These are phyloP conservation scores for Erpetoichthys calabaricus DNA, from an alignment of 2,797 vertebrate species.

Conservation along the genomic window DNA sequence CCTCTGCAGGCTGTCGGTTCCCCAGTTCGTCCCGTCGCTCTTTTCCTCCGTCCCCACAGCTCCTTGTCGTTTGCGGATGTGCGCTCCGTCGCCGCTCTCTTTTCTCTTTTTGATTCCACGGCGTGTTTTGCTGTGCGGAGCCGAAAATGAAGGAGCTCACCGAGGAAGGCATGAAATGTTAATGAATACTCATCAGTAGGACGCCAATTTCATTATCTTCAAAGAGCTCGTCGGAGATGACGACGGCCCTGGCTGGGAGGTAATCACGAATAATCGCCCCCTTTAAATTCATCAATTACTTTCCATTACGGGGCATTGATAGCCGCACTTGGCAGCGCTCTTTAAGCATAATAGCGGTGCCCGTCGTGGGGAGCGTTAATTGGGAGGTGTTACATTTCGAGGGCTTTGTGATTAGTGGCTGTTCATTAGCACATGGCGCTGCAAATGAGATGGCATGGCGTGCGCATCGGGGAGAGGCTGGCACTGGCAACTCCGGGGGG, in stretches of 20 bases:
- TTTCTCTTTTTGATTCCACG: conserved; percentile 38
- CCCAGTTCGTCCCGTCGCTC: conserved; percentile 12
- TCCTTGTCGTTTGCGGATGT: conserved; percentile 14
- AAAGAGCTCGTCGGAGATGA: conserved; percentile 59
- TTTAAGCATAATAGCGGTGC: conserved; percentile 54
- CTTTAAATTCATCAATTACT: conserved; percentile 68
- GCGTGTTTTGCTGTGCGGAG: conserved; percentile 57
- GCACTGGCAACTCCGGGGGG: conserved; percentile 20
- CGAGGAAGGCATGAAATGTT: conserved; percentile 66
- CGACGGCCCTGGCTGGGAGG: conserved; percentile 48
- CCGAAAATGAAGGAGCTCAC: conserved; percentile 64
- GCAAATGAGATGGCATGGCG: conserved; percentile 26
- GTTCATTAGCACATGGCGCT: conserved; percentile 55
- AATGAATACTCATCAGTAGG: conserved; percentile 72
- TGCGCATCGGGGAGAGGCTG: conserved; percentile 26
- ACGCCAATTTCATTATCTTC: conserved; percentile 74
- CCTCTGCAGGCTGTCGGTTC: no score
- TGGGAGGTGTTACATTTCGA: conserved; percentile 60
- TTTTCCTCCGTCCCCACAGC: conserved; percentile 12
- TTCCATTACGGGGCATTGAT: conserved; percentile 56
- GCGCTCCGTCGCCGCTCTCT: background rate
- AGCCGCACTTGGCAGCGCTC: conserved; percentile 50
- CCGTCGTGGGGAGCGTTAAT: conserved; percentile 61
- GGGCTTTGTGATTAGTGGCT: conserved; percentile 54
- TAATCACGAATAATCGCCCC: conserved; percentile 61